These are phyloP conservation scores for Oenanthe melanoleuca DNA, from an alignment of 2,113 vertebrate species.

Conservation along the genomic window DNA sequence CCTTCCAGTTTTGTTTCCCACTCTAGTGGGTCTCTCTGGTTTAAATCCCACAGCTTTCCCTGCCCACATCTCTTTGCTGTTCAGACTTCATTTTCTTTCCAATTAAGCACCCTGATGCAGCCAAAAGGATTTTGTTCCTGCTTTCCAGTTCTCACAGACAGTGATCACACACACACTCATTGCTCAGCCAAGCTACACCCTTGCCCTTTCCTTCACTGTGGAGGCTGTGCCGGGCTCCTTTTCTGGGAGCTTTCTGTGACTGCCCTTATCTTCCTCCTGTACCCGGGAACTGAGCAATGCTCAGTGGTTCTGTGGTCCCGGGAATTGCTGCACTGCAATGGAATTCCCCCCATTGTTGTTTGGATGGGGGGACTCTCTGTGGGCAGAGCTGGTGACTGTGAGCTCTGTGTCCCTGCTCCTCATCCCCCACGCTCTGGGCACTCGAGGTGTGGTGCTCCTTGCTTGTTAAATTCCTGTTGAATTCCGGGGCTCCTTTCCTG, in stretches of 20 bases:
- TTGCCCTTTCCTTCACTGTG: background rate
- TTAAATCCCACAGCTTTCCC: constrained; percentile 24
- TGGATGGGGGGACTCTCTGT: rapidly evolving
- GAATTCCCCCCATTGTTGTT: background rate
- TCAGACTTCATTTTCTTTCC: constrained; percentile 10
- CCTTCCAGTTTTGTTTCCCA: constrained; percentile 33
- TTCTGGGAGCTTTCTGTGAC: background rate
- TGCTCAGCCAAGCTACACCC: background rate
- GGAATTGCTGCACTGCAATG: rapidly evolving
- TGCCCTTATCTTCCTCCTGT: background rate
- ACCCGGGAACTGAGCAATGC: background rate
- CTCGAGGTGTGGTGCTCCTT: rapidly evolving
- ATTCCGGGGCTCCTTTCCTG: background rate
- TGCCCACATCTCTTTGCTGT: background rate
- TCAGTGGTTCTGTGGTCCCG: rapidly evolving
- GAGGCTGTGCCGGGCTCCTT: background rate
- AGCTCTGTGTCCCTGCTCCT: background rate
- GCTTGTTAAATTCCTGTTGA: background rate
- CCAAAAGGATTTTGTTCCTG: background rate
- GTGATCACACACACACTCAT: background rate
- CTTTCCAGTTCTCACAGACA: background rate
- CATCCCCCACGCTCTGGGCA: background rate
- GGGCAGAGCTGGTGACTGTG: background rate
- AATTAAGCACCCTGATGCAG: constrained; percentile 16
- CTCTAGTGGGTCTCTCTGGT: constrained; percentile 20